Evolutionary conservation across 2,113 vertebrate species (phyloP), one percentile per base, ranked within the genome.

Genomic region (Amblyopsis rosae): DNA sequence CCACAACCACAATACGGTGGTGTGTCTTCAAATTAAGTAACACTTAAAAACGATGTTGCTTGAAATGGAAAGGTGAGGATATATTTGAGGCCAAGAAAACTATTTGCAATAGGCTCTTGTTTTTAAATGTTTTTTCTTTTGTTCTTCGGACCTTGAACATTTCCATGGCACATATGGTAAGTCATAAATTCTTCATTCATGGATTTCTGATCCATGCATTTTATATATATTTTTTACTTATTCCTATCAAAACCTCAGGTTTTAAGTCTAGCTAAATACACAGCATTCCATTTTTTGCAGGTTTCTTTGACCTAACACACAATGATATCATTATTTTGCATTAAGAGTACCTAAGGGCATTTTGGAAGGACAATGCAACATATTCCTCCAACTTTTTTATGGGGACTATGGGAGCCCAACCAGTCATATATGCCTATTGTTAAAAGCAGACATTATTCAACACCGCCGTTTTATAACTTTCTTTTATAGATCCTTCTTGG

Each of bases 301-400:
- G 76, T 82, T 70, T 50, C 71, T 65, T 15, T 35, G 57, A 60
- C 63, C 41, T 71, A 60, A 80, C 56, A 79, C 72, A 50, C 33
- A 74, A 73, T 59, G 67, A 59, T 62, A 49, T n/a, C 62, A 80
- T 88, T 82, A 88, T 8, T 41, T 41, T 26, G 89, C 53, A 41
- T 41, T 74, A 56, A 66, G 63, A 69, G 48, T 72, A 50, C 60
- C 84, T 65, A 60, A 63, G 67, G 70, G 75, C 46, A 72, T 46
- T 72, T 61, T 74, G 71, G 80, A 84, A 89, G 84, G 88, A 93
- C 87, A 84, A 96, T 95, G 96, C 88, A 87, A 83, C 81, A 92
- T 82, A 71, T 91, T 84, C 82, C 75, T 50, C 65, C 67, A 62
- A 75, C 69, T 76, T 82, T 90, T 55, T 77, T 75, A 78, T 84